Evolutionary conservation across 2,888 invertebrate genomes (phyloP), one percentile per base, ranked within the genome.

Genomic region (Chrysomela aeneicollis): DNA sequence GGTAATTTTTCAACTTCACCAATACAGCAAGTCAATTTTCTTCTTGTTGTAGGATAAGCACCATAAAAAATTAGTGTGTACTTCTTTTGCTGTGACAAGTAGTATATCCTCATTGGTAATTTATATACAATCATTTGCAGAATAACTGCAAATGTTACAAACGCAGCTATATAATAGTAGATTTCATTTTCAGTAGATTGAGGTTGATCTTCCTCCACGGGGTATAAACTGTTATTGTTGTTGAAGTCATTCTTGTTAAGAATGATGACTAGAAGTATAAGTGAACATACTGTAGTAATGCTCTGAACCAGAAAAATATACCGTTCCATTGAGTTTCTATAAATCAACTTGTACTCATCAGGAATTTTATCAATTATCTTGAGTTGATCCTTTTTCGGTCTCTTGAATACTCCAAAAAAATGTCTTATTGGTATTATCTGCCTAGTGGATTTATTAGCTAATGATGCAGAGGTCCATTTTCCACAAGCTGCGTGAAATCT

Each of bases 81-180:
- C 63, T 76, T 72, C 37, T 76, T 66, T 19, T 68, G 74, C 57
- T 71, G 70, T 15, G 74, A 69, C 60, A 73, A 69, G 62, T 77
- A 76, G 69, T 83, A 83, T 63, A 83, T 79, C 60, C 83, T 72
- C 12, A 81, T 54, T 8, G 83, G 82, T 70, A 76, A 73, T 66
- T 71, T 75, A 2, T 67, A 58, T 9, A 79, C 59, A 19, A 79
- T 32, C 3, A 75, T 1, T 62, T 77, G 76, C 30, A 78, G 57
- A 5, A 73, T 42, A 18, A 75, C 69, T 52, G 74, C 69, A 10
- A 78, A 17, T 6, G 64, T 17, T 12, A 77, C 15, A 62, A 81
- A 76, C n/a, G 59, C 57, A 19, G 64, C 19, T 2, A 76, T 37
- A 61, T 76, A 79, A 18, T 78, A 42, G 10, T 69, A 60, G 10